phyloP scores from a whole-genome alignment of 2,113 vertebrate species.

The Rostratula benghalensis region DNA sequence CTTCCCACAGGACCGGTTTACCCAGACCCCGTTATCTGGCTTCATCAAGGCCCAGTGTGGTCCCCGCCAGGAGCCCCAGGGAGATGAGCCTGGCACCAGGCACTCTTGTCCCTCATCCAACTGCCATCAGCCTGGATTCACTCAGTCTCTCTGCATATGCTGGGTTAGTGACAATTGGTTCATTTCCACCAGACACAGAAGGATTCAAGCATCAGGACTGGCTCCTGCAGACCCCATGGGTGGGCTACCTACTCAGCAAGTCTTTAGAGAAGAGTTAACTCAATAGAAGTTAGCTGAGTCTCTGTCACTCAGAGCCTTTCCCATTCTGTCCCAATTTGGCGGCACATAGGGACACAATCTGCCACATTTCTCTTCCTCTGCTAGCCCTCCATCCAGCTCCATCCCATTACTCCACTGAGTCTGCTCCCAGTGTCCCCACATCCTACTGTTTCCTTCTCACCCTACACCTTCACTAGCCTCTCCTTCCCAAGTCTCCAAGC shows the following conservation, averaged over 20 bases:
- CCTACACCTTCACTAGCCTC: background rate
- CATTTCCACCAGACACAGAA: accelerated
- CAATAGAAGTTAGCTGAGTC: background rate
- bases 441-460: background rate
- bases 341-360: background rate
- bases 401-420: background rate
- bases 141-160: accelerated
- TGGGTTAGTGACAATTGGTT: accelerated
- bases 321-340: background rate
- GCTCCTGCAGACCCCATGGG: background rate
- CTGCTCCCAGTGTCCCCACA: background rate
- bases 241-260: background rate
- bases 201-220: background rate
- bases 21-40: background rate
- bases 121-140: background rate
- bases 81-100: background rate
- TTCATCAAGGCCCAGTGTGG: background rate
- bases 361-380: background rate
- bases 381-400: background rate
- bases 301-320: background rate
- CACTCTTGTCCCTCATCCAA: too few species aligned
- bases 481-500: background rate
- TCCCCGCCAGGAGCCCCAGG: background rate
- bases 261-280: background rate
- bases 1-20: background rate